Evolutionary conservation across 1,140 invertebrate species (phyloP).

Genomic region (Rhyzopertha dominica): DNA sequence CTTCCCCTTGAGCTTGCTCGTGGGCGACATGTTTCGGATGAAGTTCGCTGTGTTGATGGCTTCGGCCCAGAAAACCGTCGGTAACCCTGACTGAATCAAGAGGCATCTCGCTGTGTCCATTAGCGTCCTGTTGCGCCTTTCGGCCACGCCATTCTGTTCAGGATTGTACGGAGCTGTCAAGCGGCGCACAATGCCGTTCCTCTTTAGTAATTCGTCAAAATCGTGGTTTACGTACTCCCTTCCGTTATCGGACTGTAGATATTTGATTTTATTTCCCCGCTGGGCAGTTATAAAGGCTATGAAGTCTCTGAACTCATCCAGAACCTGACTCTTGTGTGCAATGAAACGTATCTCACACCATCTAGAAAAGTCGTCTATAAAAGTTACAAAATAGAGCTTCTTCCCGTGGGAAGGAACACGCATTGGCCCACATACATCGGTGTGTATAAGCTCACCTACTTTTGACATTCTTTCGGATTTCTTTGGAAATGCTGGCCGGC

Average conservation of each 20-base stretch:
- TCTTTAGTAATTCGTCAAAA: slow-evolving; percentile 28
- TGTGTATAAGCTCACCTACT: slow-evolving; percentile 37
- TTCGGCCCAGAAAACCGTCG: slow-evolving; percentile 1
- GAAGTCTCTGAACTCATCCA: slow-evolving; percentile 20
- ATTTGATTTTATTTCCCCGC: neutral
- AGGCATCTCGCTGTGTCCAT: slow-evolving; percentile 33
- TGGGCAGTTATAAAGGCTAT: neutral
- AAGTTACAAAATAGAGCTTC: slow-evolving; percentile 43
- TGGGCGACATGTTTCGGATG: too few relatives aligned
- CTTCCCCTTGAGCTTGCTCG: too few relatives aligned
- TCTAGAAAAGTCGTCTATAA: slow-evolving; percentile 46
- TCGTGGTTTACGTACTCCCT: slow-evolving; percentile 15
- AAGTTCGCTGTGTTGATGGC: too few relatives aligned
- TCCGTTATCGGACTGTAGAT: neutral
- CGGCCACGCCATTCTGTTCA: slow-evolving; percentile 45
- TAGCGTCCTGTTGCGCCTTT: slow-evolving; percentile 38
- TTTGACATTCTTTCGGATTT: slow-evolving; percentile 12
- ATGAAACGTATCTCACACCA: slow-evolving; percentile 45
- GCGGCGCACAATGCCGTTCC: slow-evolving; percentile 23
- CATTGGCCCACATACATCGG: slow-evolving; percentile 47
- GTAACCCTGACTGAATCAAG: slow-evolving; percentile 1
- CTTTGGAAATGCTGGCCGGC: slow-evolving; percentile 24
- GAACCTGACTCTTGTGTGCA: slow-evolving; percentile 42
- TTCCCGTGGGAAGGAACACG: slow-evolving; percentile 37
- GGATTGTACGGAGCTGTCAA: slow-evolving; percentile 39